Evolutionary conservation across 2,113 vertebrate genomes (phyloP).

Genomic region (Mystacornis crossleyi): DNA sequence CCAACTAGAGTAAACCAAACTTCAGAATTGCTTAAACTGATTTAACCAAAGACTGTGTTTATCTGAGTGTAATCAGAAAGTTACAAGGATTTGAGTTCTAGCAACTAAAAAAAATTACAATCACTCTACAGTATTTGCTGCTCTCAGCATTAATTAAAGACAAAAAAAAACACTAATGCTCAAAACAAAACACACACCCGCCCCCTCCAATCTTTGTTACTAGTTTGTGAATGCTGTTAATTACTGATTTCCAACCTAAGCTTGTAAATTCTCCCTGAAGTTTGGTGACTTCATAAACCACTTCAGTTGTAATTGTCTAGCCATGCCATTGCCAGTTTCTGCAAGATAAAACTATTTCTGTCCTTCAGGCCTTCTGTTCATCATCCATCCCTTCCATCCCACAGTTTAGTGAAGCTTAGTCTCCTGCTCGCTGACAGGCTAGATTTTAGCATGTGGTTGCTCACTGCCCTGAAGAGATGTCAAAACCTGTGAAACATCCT

Average conservation of each 20-base stretch:
- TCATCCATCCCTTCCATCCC: neutral
- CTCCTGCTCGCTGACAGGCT: neutral
- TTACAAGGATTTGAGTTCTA: neutral
- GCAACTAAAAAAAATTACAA: neutral
- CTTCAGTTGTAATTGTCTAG: neutral
- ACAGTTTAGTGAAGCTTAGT: neutral
- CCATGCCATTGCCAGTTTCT: neutral
- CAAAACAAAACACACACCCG: neutral
- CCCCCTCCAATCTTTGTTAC: neutral
- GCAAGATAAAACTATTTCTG: neutral
- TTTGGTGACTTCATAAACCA: neutral
- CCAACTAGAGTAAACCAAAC: neutral
- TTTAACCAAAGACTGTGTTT: neutral
- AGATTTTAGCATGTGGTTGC: neutral
- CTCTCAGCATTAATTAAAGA: neutral
- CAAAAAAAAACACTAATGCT: neutral
- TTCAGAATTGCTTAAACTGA: neutral
- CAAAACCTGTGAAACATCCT: neutral
- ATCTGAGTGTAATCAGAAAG: neutral
- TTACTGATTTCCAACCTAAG: neutral
- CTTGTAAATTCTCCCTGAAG: neutral
- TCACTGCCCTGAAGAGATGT: neutral
- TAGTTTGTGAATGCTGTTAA: neutral
- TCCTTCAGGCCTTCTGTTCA: neutral
- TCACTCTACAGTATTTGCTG: neutral